Conservation (phyloP, 2,888 invertebrate genomes). For the Mimachlamys varia region DNA sequence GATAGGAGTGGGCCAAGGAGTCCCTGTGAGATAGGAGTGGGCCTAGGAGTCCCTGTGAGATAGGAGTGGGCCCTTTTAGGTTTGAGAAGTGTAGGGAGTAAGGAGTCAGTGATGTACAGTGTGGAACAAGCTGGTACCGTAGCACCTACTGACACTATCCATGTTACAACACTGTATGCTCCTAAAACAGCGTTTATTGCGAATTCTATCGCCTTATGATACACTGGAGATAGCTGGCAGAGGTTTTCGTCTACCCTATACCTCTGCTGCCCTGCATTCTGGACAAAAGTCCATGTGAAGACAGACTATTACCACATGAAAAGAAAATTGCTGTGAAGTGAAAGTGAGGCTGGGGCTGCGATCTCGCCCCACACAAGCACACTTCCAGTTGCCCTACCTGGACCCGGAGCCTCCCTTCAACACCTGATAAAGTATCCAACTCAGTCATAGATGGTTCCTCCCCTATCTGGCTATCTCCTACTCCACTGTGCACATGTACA, state of each 20-base stretch:
- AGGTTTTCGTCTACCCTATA: background rate
- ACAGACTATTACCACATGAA: background rate
- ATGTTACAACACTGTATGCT: too few relatives aligned
- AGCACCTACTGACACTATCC: too few relatives aligned
- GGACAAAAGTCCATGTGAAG: background rate
- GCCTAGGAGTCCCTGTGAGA: too few relatives aligned
- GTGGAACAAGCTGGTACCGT: too few relatives aligned
- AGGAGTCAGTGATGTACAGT: too few relatives aligned
- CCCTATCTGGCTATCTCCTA: background rate
- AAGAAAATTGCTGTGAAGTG: background rate
- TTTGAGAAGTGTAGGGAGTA: too few relatives aligned
- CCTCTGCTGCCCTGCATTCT: background rate
- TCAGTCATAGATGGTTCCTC: background rate
- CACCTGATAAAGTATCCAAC: background rate
- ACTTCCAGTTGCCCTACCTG: constrained; percentile 4
- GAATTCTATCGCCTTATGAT: background rate
- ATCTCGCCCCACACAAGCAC: constrained; percentile 5
- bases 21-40: too few relatives aligned
- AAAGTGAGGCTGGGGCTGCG: background rate
- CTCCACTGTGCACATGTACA: background rate
- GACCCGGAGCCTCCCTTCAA: constrained; percentile 2
- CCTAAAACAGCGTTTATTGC: background rate
- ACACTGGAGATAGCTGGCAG: background rate
- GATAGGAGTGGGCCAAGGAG: too few relatives aligned
- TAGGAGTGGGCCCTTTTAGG: too few relatives aligned